Evolutionary conservation across 1,140 invertebrate genomes (phyloP), one percentile per base, ranked within the genome.

Genomic region (Zaprionus lachaisei): DNA sequence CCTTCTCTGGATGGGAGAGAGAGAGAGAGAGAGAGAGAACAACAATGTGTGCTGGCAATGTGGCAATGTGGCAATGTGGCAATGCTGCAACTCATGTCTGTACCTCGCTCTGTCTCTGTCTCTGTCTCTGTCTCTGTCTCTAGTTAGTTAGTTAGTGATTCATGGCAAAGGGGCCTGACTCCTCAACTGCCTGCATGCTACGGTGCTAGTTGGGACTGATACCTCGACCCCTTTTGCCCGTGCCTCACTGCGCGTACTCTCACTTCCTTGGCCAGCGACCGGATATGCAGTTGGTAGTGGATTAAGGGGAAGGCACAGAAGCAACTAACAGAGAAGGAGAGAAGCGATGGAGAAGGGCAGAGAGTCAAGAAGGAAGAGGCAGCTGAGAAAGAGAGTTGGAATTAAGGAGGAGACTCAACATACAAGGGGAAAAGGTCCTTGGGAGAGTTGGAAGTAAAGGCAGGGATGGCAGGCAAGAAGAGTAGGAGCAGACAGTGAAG

Each of bases 281-380:
- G 83, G 83, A 87, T 89, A 87, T 87, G 78, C 81, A 89, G 41
- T 47, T 17, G 7, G 41, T 3, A 17, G n/a, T 17, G 41, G 41
- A 4, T 38, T 37, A 37, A 37, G 3, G 11, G 12, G 11, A 37
- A 37, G 11, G 34, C 11, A 12, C 11, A 12, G 11, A 11, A 11
- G 34, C 4, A 6, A 17, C 9, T 5, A 28, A 5, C 5, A n/a
- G 38, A 41, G 38, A 41, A 41, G 38, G 15, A 41, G 15, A 6
- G 38, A 6, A 15, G 5, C 26, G 26, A 28, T 31, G 9, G 41
- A n/a, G 41, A n/a, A 7, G n/a, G 6, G n/a, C 9, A 6, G 41
- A 17, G 41, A 44, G n/a, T 3, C 7, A 7, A 17, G n/a, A n/a
- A 17, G n/a, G 15, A 0, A 4, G 14, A 5, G 6, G 38, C 15